phyloP scores from a whole-genome alignment of 2,888 invertebrate genomes.

The Heteromyza rotundicornis region DNA sequence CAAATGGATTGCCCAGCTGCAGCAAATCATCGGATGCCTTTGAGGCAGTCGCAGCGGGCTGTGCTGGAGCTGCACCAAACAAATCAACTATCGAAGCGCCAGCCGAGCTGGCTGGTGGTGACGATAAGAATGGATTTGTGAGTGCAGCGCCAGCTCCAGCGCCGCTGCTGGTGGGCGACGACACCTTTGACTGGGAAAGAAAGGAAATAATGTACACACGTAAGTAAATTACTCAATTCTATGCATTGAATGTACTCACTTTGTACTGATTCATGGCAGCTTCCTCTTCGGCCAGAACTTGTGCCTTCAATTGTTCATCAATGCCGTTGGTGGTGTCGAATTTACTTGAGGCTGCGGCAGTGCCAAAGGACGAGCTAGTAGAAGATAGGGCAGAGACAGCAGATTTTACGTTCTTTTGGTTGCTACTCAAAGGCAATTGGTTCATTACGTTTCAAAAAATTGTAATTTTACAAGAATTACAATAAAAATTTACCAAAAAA shows the following conservation, averaged over 20 bases:
- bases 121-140: constrained; percentile 87
- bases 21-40: constrained; percentile 89
- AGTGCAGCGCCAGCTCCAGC: constrained; percentile 65
- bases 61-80: constrained; percentile 67
- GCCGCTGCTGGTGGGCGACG: constrained; percentile 74
- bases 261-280: constrained; percentile 95
- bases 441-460: not conserved
- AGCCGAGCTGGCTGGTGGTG: constrained; percentile 67
- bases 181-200: constrained; percentile 73
- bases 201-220: constrained; percentile 23
- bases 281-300: constrained; percentile 94
- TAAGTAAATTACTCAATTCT: constrained; percentile 9
- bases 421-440: constrained; percentile 66
- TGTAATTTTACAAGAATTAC: constrained; percentile 8
- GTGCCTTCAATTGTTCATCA: constrained; percentile 83
- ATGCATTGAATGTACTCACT: constrained; percentile 68
- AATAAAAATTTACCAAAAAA: not conserved
- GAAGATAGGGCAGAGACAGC: constrained; percentile 87
- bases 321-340: constrained; percentile 78
- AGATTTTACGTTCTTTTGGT: constrained; percentile 88
- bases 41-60: constrained; percentile 60
- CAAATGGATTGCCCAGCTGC: constrained; percentile 90
- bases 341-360: constrained; percentile 77
- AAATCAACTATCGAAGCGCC: constrained; percentile 78
- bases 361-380: constrained; percentile 87